Evolutionary conservation across 2,797 vertebrate genomes (phyloP), one percentile per base, ranked within the genome.

Genomic region (Atherinosoma microstoma): DNA sequence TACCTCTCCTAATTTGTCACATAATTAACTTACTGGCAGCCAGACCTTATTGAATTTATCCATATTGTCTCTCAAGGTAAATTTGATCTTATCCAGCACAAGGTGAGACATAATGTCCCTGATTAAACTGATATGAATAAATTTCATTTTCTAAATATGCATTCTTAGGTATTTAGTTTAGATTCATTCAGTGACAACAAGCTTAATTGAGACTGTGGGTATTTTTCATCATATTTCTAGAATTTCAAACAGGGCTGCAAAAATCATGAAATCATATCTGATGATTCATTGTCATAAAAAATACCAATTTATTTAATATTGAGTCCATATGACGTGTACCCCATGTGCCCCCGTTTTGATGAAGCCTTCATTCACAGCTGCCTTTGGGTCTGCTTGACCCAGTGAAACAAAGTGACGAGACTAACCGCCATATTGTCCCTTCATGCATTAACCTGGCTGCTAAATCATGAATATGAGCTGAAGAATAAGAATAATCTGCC

Each of bases 391-490:
- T 12, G 60, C 13, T 61, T 72, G 61, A 83, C 66, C 45, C 3
- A 11, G 58, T 2, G 45, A 68, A 60, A 76, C 40, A 67, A 73
- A 73, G 69, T 47, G 58, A 62, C 57, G 22, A 10, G 49, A 35
- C 42, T 64, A 2, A 72, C 60, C 51, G 58, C 70, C 66, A 54
- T 18, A 49, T 73, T 64, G 45, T 67, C 78, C 73, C 71, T 54
- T 69, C 58, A 65, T 72, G 53, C 66, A 70, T 53, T 40, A 51
- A 32, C 62, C 5, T 6, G 2, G 16, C 67, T 35, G 58, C 56
- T 54, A 29, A 68, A 12, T 60, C 72, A 65, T 70, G 70, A 73
- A 67, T 20, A 27, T 15, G 12, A 56, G 61, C 64, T 10, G 66
- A 64, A 34, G 63, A 76, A 70, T 11, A 64, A 34, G 59, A 76